A percentile compares a stretch with the other conserved stretches of the same genome.
These are phyloP conservation scores for Osmerus mordax DNA, from an alignment of 2,113 vertebrate species.

Conservation along the genomic window DNA sequence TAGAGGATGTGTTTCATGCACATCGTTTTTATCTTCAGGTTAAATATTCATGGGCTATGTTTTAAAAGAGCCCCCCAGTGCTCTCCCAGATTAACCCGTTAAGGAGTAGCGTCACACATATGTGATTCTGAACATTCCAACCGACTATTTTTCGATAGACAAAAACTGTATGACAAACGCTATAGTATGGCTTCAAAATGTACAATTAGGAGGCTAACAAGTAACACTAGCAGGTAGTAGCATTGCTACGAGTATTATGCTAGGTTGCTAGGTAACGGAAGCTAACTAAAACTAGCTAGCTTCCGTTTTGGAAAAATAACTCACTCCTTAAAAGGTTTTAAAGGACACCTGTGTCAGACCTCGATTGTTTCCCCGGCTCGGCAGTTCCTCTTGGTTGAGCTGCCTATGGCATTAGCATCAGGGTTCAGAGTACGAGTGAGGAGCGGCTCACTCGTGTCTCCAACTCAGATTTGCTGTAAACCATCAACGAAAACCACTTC, in stretches of 20 bases:
- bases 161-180: too few relatives aligned
- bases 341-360: conserved; percentile 14
- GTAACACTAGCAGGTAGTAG: too few relatives aligned
- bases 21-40: conserved; percentile 18
- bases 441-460: background rate
- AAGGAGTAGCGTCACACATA: too few relatives aligned
- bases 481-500: background rate
- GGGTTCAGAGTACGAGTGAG: background rate
- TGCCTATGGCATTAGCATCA: conserved; percentile 12
- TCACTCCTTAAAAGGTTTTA: too few relatives aligned
- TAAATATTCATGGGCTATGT: conserved; percentile 14
- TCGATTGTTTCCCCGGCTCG: conserved; percentile 4
- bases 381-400: conserved; percentile 10
- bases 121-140: too few relatives aligned
- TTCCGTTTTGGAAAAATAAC: too few relatives aligned
- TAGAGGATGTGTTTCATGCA: conserved; percentile 11
- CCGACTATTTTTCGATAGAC: too few relatives aligned
- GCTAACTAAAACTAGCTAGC: too few relatives aligned
- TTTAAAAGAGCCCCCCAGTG: conserved; percentile 8
- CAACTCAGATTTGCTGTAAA: background rate
- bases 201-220: too few relatives aligned
- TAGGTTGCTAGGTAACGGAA: too few relatives aligned
- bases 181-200: too few relatives aligned
- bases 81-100: conserved; percentile 16
- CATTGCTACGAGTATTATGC: too few relatives aligned